phyloP scores from a whole-genome alignment of 2,113 vertebrate species.

The Gorsachius goisagi region DNA sequence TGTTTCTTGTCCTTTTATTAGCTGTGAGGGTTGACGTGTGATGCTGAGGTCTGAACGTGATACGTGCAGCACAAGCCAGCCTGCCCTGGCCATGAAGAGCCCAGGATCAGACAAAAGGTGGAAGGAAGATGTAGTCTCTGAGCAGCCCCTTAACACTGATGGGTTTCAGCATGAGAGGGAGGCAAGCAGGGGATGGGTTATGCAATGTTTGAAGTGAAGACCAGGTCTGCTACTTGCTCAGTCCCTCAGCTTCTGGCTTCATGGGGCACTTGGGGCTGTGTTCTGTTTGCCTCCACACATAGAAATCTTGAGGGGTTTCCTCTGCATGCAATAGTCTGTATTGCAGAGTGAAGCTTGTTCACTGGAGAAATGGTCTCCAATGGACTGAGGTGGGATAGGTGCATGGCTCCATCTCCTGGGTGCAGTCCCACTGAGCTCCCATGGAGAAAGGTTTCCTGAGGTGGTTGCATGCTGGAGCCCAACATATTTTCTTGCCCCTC shows the following conservation, averaged over 20 bases:
- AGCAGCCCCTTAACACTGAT: background rate
- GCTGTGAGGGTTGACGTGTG: background rate
- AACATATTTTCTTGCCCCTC: background rate
- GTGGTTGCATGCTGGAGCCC: background rate
- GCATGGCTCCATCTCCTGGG: fast-evolving
- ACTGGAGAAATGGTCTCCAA: background rate
- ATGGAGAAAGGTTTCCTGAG: background rate
- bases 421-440: background rate
- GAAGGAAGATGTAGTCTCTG: background rate
- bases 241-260: background rate
- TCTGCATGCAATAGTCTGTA: background rate
- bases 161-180: background rate
- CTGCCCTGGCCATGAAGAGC: background rate
- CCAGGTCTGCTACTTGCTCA: background rate
- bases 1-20: background rate
- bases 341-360: background rate
- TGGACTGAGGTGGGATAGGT: background rate
- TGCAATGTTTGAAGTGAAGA: background rate
- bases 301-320: background rate
- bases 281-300: background rate
- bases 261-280: background rate
- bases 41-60: background rate
- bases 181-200: background rate
- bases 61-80: background rate
- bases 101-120: background rate